These are phyloP conservation scores for Drosophila merina DNA, from an alignment of 2,888 invertebrate genomes.

Conservation along the genomic window DNA sequence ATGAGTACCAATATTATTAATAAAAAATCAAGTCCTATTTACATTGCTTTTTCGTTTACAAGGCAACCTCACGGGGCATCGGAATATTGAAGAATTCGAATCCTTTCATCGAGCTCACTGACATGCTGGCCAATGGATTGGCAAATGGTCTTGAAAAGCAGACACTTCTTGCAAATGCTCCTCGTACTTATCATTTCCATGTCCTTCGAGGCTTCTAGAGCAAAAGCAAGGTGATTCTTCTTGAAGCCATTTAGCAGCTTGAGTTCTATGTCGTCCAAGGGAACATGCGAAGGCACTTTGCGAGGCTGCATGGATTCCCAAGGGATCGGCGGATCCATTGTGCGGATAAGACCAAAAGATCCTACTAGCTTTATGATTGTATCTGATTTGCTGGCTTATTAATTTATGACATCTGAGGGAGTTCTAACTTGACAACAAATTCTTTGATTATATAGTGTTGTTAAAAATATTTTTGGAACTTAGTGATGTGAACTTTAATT, in stretches of 20 bases:
- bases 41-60: no score
- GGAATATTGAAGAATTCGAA: no score
- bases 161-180: conserved; percentile 54
- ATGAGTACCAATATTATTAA: no score
- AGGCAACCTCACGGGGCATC: no score
- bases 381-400: neutral
- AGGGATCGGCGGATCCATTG: neutral
- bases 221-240: conserved; percentile 20
- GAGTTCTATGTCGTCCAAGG: conserved; percentile 26
- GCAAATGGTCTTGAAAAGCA: conserved; percentile 46
- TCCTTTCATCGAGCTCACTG: conserved; percentile 6
- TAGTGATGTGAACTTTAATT: no score
- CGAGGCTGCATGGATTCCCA: conserved; percentile 50
- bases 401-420: neutral
- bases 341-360: neutral
- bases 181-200: conserved; percentile 39
- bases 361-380: neutral
- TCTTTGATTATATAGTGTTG: no score
- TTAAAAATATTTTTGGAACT: no score
- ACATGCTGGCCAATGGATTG: conserved; percentile 34
- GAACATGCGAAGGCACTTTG: neutral
- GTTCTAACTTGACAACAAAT: neutral
- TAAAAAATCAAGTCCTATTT: no score
- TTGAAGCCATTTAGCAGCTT: conserved; percentile 35
- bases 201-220: neutral